These are phyloP conservation scores for Harpagifer antarcticus DNA, from an alignment of 2,797 vertebrate species.

Conservation along the genomic window DNA sequence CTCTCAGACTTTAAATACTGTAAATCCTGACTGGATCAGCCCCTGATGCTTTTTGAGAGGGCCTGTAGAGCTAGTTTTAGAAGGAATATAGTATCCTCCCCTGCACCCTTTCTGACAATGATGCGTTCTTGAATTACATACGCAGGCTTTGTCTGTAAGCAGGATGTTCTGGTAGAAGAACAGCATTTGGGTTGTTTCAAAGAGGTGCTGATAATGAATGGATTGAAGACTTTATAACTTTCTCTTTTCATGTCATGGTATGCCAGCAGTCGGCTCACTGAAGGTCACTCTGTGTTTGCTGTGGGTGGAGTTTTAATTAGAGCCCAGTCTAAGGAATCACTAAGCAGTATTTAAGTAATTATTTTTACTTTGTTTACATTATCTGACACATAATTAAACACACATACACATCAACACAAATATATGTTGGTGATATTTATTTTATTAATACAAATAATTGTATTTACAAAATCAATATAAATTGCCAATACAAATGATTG, in stretches of 20 bases:
- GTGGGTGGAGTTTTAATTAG: neutral
- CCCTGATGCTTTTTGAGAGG: constrained; percentile 9
- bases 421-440: neutral
- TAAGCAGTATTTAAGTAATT: neutral
- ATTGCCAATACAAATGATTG: too few species aligned
- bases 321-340: neutral
- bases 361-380: too few species aligned
- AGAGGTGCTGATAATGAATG: neutral
- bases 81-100: neutral
- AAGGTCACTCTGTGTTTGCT: neutral
- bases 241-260: neutral
- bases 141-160: neutral
- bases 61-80: neutral
- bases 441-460: neutral
- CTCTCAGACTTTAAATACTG: neutral
- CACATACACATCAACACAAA: neutral
- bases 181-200: neutral
- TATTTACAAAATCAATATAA: neutral
- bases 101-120: neutral
- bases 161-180: neutral
- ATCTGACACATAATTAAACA: neutral
- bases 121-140: neutral
- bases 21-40: constrained; percentile 6
- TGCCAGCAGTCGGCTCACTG: neutral
- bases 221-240: neutral